Evolutionary conservation across 2,888 invertebrate genomes (phyloP), one percentile per base, ranked within the genome.

Genomic region (Clunio marinus): DNA sequence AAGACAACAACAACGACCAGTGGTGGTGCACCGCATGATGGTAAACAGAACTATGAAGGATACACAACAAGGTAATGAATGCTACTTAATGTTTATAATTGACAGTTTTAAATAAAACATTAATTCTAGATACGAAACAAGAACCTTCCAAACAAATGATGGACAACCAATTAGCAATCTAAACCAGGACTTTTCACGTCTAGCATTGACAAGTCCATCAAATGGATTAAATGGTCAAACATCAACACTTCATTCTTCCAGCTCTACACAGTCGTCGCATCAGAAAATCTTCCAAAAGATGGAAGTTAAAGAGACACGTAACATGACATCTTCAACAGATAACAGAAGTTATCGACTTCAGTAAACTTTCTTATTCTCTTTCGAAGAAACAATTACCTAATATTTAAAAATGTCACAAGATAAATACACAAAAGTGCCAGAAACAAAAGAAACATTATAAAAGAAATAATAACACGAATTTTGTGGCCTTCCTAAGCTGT

Each of bases 41-140:
- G 2, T n/a, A 81, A 80, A 51, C 81, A 81, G 73, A 84, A 81
- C 71, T 86, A 86, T 73, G 86, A 86, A 73, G 86, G 86, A 66
- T 86, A 84, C 73, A 86, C 86, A 13, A 84, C 85, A 66, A 85
- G 85, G 86, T 86, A 71, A 81, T n/a, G 82, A 70, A 24, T 67
- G 25, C 15, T 46, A 55, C 35, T 35, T 37, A n/a, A 32, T 37
- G 20, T 27, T 63, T 35, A 5, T 24, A 46, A 68, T 25, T 41
- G 22, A 27, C 57, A 69, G n/a, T 69, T 68, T 10, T 37, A 32
- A n/a, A 45, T 13, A 27, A 45, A 22, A 13, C 32, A 25, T 51
- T 20, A 17, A 67, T 71, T 72, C 67, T 68, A 79, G 79, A 74
- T 79, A 79, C 69, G 79, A 79, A 73, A 79, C 80, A 27, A 75